Evolutionary conservation across 2,113 vertebrate genomes (phyloP).

Genomic region (Poecile atricapillus): DNA sequence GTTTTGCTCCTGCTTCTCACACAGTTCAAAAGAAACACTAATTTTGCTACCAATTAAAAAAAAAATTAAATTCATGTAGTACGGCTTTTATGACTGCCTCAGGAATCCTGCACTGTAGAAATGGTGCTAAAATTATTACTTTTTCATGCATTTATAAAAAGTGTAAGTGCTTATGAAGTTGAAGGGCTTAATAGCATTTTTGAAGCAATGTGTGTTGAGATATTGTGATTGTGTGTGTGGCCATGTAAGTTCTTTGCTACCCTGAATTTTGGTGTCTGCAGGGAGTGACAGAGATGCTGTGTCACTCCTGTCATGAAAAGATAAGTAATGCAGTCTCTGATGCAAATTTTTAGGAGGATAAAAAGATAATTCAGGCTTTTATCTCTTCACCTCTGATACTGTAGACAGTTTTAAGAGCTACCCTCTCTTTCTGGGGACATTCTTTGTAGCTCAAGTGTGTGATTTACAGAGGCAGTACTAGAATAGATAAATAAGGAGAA

Average conservation of each 20-base stretch:
- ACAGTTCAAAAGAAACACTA: neutral
- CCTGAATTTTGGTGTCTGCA: neutral
- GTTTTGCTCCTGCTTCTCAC: constrained; percentile 24
- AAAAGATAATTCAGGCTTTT: neutral
- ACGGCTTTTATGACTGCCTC: constrained; percentile 16
- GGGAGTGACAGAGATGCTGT: constrained; percentile 19
- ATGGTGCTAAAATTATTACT: neutral
- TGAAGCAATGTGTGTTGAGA: neutral
- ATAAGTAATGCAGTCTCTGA: constrained; percentile 9
- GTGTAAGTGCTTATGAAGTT: neutral
- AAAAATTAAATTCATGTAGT: neutral
- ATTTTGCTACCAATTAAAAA: constrained; percentile 8
- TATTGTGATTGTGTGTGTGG: constrained; percentile 24
- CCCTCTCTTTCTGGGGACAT: neutral
- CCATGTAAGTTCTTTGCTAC: constrained; percentile 19
- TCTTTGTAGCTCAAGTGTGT: neutral
- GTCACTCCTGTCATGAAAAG: neutral
- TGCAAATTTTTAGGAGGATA: constrained; percentile 15
- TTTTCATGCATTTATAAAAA: constrained; percentile 13
- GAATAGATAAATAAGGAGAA: neutral
- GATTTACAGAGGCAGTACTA: neutral
- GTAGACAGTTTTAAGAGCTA: neutral
- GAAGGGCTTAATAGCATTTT: neutral
- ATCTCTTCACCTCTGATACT: neutral
- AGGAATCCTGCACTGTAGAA: constrained; percentile 7